These are phyloP conservation scores for Acanthopleura granulata DNA, from an alignment of 2,888 invertebrate genomes.

Conservation along the genomic window DNA sequence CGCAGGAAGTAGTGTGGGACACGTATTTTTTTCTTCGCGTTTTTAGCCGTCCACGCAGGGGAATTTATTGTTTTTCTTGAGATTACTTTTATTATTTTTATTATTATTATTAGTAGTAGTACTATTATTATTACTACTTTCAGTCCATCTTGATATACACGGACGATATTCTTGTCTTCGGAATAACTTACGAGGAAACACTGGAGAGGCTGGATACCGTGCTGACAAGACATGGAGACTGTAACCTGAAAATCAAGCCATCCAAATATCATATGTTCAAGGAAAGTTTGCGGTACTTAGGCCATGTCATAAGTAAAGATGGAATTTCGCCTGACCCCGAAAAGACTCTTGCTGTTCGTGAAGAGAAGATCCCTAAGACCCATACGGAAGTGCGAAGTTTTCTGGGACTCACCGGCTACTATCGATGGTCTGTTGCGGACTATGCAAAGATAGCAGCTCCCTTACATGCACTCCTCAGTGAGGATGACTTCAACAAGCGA, in stretches of 20 bases:
- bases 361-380: constrained; percentile 28
- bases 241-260: constrained; percentile 32
- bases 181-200: constrained; percentile 26
- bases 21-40: too few species aligned
- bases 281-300: constrained; percentile 23
- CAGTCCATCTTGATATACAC: constrained; percentile 34
- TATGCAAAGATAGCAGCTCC: constrained; percentile 32
- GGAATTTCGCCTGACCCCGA: constrained; percentile 32
- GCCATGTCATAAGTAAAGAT: constrained; percentile 25
- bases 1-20: too few species aligned
- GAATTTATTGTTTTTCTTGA: too few species aligned
- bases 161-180: constrained; percentile 40
- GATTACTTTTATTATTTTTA: too few species aligned
- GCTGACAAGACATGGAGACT: constrained; percentile 23
- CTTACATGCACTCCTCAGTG: constrained; percentile 23
- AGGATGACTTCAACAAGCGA: background rate
- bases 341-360: constrained; percentile 24
- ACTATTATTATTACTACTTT: too few species aligned
- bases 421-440: constrained; percentile 25
- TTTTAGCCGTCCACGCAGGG: too few species aligned
- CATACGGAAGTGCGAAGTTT: constrained; percentile 24
- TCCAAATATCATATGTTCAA: constrained; percentile 31
- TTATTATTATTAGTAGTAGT: too few species aligned
- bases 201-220: constrained; percentile 32
- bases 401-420: constrained; percentile 24